These are phyloP conservation scores for Neofelis nebulosa DNA, from an alignment of 2,113 vertebrate genomes.

Conservation along the genomic window DNA sequence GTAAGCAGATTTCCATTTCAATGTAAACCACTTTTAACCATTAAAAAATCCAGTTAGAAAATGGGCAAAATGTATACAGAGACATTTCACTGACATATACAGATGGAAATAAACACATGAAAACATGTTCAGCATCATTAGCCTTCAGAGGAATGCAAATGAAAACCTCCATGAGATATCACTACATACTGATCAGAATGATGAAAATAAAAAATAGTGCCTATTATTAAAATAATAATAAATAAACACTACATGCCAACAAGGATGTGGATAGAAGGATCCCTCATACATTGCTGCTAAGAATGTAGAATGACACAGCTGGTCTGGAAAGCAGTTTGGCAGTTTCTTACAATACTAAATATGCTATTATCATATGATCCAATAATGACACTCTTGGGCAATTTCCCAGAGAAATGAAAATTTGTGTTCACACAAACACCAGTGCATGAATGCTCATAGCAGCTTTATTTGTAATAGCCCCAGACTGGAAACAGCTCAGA, in stretches of 20 bases:
- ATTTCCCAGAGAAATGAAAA: background rate
- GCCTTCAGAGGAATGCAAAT: background rate
- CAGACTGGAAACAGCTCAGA: background rate
- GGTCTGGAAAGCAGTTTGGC: background rate
- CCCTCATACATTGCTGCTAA: background rate
- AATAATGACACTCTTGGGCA: background rate
- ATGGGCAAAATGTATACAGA: background rate
- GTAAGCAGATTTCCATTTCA: conserved; percentile 17
- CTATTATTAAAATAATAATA: background rate
- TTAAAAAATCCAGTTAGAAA: background rate
- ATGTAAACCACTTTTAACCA: background rate
- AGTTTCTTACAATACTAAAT: conserved; percentile 7
- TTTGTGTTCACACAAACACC: background rate
- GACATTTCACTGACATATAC: background rate
- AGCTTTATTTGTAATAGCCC: background rate
- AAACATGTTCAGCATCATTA: background rate
- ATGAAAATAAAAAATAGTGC: background rate
- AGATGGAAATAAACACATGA: background rate
- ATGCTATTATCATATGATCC: background rate
- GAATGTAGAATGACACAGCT: background rate
- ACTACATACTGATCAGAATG: background rate
- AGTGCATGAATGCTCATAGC: background rate
- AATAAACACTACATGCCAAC: background rate
- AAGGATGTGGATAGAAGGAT: background rate
- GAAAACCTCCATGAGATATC: background rate